Conservation (phyloP, 2,888 invertebrate genomes). For the Spodoptera picta region DNA sequence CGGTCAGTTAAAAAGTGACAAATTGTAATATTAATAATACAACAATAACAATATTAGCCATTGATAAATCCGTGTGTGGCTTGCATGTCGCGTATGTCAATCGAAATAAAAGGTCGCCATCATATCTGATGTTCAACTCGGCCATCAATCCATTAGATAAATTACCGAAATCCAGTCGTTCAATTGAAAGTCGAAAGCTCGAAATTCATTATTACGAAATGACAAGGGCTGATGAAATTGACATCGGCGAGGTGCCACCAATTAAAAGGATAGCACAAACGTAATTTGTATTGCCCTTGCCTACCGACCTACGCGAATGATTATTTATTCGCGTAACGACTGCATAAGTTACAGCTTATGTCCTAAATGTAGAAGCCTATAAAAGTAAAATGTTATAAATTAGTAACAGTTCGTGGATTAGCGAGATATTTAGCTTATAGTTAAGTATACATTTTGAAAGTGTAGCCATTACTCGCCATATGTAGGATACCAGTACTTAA, state of each 20-base stretch:
- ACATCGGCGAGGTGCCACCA: constrained; percentile 23
- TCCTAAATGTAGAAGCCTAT: too few relatives aligned
- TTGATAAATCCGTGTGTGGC: neutral
- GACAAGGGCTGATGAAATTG: constrained; percentile 44
- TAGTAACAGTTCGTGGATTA: too few relatives aligned
- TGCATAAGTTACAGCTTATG: too few relatives aligned
- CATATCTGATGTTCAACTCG: constrained; percentile 30
- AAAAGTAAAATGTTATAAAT: too few relatives aligned
- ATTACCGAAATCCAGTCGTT: constrained; percentile 36
- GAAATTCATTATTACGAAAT: constrained; percentile 37
- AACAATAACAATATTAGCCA: neutral
- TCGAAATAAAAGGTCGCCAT: constrained; percentile 35
- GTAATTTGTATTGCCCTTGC: constrained; percentile 8
- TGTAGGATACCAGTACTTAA: too few relatives aligned
- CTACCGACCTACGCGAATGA: too few relatives aligned
- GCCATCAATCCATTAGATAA: constrained; percentile 37
- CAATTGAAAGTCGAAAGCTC: constrained; percentile 25
- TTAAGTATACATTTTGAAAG: too few relatives aligned
- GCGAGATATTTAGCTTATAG: too few relatives aligned
- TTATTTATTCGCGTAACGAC: too few relatives aligned
- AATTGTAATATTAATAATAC: neutral
- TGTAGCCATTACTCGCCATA: too few relatives aligned
- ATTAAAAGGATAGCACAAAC: constrained; percentile 39
- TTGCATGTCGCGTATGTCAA: constrained; percentile 10
- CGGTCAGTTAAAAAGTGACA: neutral